Percentiles rank a stretch among this genome's conserved stretches.
Evolutionary conservation across 1,140 invertebrate species (phyloP).

Genomic region (Dendroctonus ponderosae): DNA sequence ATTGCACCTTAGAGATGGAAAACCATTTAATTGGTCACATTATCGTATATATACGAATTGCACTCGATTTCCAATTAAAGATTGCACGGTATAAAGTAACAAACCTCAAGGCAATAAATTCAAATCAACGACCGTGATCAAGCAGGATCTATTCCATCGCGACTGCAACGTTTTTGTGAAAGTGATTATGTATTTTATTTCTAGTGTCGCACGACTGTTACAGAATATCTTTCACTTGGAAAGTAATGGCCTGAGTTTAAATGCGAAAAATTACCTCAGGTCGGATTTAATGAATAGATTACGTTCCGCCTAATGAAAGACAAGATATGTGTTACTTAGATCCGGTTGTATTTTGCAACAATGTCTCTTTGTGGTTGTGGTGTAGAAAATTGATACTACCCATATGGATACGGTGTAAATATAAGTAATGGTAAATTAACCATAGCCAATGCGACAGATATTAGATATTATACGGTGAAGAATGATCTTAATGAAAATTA

Average conservation of each 20-base stretch:
- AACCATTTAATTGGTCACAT: too few species aligned
- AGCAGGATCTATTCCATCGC: slow-evolving; percentile 6
- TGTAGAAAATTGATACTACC: neutral
- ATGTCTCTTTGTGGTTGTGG: slow-evolving; percentile 6
- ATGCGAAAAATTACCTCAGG: slow-evolving; percentile 21
- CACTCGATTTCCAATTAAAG: neutral
- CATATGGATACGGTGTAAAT: too few species aligned
- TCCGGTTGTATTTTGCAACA: slow-evolving; percentile 16
- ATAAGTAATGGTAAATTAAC: too few species aligned
- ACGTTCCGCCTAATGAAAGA: slow-evolving; percentile 13
- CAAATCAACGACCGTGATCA: slow-evolving; percentile 3
- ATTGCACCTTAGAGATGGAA: too few species aligned
- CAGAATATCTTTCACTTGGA: slow-evolving; percentile 41
- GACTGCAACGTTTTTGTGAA: slow-evolving; percentile 26
- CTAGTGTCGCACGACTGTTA: slow-evolving; percentile 30
- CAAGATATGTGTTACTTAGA: slow-evolving; percentile 10
- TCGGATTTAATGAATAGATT: slow-evolving; percentile 18
- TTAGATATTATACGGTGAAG: too few species aligned
- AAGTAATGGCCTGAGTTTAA: slow-evolving; percentile 31
- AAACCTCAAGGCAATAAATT: slow-evolving; percentile 1
- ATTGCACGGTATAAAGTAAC: slow-evolving; percentile 1
- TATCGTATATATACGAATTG: neutral
- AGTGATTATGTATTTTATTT: slow-evolving; percentile 34
- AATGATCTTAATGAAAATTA: too few species aligned
- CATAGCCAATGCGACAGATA: too few species aligned